Evolutionary conservation across 1,140 invertebrate species (phyloP).

Genomic region (Drosophila sp.): DNA sequence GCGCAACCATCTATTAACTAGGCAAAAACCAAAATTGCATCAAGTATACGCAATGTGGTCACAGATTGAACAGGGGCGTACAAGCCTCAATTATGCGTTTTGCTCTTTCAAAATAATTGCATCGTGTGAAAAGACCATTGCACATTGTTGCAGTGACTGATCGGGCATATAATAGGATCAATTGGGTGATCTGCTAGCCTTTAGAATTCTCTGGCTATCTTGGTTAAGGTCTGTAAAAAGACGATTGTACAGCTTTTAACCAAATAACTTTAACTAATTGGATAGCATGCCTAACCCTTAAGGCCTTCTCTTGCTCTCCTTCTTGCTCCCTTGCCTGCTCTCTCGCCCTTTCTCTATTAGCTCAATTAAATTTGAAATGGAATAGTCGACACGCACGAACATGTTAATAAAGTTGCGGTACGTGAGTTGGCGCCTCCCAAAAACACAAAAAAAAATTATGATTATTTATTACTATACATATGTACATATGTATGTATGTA

Average conservation of each 20-base stretch:
- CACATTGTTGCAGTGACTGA: not conserved
- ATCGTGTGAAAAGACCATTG: not conserved
- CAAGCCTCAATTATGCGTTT: not conserved
- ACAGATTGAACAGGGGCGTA: constrained; percentile 6
- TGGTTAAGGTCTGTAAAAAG: not conserved
- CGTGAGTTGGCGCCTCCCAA: constrained; percentile 8
- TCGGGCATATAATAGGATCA: not conserved
- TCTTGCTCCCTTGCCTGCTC: not conserved
- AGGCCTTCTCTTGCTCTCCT: not conserved
- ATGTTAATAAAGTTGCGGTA: constrained; percentile 23
- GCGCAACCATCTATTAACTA: constrained; percentile 26
- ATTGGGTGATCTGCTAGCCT: no score
- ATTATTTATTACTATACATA: constrained; percentile 36
- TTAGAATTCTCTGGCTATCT: no score
- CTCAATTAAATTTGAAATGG: constrained; percentile 6
- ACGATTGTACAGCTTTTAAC: not conserved
- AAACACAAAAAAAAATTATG: not conserved
- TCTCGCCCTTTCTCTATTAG: not conserved
- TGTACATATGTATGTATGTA: not conserved
- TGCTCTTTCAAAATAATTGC: not conserved
- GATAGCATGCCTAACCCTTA: not conserved
- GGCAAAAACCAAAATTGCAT: constrained; percentile 28
- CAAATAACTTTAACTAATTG: not conserved
- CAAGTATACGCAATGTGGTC: constrained; percentile 44
- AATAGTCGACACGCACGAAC: constrained; percentile 22